Evolutionary conservation across 2,113 vertebrate genomes (phyloP), one percentile per base, ranked within the genome.

Genomic region (Etheostoma cragini): DNA sequence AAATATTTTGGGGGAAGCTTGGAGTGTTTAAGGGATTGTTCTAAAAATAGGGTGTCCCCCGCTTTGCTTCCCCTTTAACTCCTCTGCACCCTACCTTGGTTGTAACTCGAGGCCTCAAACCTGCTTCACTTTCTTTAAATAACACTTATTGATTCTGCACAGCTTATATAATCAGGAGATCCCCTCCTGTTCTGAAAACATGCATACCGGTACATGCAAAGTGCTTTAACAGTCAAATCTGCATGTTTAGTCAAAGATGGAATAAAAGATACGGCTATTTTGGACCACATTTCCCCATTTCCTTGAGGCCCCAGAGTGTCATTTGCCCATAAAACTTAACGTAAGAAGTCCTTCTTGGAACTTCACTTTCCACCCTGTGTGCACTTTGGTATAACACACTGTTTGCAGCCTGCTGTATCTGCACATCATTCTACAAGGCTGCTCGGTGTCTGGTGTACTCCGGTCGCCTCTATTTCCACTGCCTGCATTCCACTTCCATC

Each of bases 1-100:
- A 89, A 92, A 91, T 87, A 88, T 91, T 92, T 90, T 65, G 38
- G 71, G 83, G 83, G 80, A 91, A 91, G 80, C 85, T 91, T 45
- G 57, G 64, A 81, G 86, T 89, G 85, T 92, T 92, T 91, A 90
- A 89, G 88, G 89, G 90, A 90, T 88, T 87, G 86, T 91, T 92
- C 89, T 93, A 92, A 94, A 93, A 93, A 91, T 91, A 93, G 82
- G 50, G 38, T 10, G 10, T 53, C 69, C 75, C 73, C 80, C 82
- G 47, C 68, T 72, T 30, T 21, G 12, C 63, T 88, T 80, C 73
- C 82, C 78, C 81, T 87, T 85, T 60, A 85, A 87, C 77, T 91
- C 85, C 26, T 50, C 63, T 81, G 81, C 69, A 81, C 78, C 84
- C 82, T 84, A 86, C 81, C 57, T 91, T 88, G 84, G 84, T 83